Evolutionary conservation across 1,140 invertebrate genomes (phyloP).

Genomic region (Heliconius congener): DNA sequence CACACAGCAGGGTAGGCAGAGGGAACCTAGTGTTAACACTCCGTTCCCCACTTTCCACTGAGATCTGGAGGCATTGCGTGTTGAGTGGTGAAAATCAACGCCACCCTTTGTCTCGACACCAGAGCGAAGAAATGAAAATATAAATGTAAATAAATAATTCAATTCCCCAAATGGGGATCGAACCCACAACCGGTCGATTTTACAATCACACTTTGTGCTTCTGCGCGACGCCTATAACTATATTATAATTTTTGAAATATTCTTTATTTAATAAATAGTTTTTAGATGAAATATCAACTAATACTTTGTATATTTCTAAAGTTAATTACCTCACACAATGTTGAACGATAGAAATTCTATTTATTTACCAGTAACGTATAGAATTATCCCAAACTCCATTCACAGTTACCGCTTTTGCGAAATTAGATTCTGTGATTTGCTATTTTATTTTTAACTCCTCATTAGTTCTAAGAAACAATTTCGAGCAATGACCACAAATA

Average conservation of each 20-base stretch:
- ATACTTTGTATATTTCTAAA: background rate
- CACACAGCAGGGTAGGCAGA: too few species aligned
- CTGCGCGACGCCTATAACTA: too few species aligned
- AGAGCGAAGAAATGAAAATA: too few species aligned
- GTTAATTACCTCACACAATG: background rate
- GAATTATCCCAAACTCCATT: slow-evolving; percentile 25
- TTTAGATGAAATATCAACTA: background rate
- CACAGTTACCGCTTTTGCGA: slow-evolving; percentile 22
- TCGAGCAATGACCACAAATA: slow-evolving; percentile 40
- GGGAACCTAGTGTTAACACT: too few species aligned
- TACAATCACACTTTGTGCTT: too few species aligned
- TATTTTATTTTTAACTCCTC: slow-evolving; percentile 32
- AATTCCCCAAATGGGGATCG: too few species aligned
- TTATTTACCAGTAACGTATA: slow-evolving; percentile 23
- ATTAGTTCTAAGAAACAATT: slow-evolving; percentile 51
- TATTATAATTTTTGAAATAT: background rate
- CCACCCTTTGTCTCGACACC: too few species aligned
- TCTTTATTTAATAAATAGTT: background rate
- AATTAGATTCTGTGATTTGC: slow-evolving; percentile 33
- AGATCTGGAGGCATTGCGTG: too few species aligned
- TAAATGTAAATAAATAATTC: too few species aligned
- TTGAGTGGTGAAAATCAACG: too few species aligned
- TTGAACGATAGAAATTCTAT: background rate
- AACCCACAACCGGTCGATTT: too few species aligned
- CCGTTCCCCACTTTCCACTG: too few species aligned